These are phyloP conservation scores for Zaprionus vittiger DNA, from an alignment of 1,140 invertebrate species.

Conservation along the genomic window DNA sequence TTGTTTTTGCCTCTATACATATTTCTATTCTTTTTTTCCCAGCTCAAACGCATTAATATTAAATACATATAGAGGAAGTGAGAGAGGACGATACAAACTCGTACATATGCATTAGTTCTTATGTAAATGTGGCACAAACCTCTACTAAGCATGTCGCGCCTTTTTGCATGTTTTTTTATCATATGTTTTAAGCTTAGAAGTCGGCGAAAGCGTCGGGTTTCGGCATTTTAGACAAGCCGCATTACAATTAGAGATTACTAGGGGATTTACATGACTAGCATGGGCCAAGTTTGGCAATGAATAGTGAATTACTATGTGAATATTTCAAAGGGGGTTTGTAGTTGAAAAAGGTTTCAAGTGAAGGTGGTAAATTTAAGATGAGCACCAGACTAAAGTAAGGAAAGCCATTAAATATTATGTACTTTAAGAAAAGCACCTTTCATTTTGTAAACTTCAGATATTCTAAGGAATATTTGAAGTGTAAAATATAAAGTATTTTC, in stretches of 20 bases:
- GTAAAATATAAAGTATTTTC: too few relatives aligned
- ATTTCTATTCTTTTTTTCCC: constrained; percentile 29
- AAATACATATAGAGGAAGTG: constrained; percentile 51
- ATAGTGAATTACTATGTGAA: background rate
- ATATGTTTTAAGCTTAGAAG: background rate
- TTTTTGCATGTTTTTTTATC: constrained; percentile 6
- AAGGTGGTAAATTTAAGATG: background rate
- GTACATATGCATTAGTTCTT: constrained; percentile 47
- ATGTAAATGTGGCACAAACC: constrained; percentile 28
- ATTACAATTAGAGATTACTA: constrained; percentile 40
- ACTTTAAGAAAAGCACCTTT: background rate
- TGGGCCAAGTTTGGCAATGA: background rate
- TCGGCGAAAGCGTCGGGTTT: background rate
- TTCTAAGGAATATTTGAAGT: background rate
- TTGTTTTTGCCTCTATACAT: constrained; percentile 15
- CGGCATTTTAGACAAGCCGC: constrained; percentile 1
- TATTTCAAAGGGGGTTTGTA: background rate
- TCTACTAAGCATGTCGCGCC: background rate
- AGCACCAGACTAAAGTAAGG: background rate
- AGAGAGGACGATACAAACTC: constrained; percentile 30
- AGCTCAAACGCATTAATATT: constrained; percentile 67
- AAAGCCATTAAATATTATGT: background rate
- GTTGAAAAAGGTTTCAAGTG: constrained; percentile 12
- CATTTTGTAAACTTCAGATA: background rate
- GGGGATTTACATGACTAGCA: constrained; percentile 8